Conservation (phyloP, 1,140 invertebrate genomes). For the Aricia agestis region DNA sequence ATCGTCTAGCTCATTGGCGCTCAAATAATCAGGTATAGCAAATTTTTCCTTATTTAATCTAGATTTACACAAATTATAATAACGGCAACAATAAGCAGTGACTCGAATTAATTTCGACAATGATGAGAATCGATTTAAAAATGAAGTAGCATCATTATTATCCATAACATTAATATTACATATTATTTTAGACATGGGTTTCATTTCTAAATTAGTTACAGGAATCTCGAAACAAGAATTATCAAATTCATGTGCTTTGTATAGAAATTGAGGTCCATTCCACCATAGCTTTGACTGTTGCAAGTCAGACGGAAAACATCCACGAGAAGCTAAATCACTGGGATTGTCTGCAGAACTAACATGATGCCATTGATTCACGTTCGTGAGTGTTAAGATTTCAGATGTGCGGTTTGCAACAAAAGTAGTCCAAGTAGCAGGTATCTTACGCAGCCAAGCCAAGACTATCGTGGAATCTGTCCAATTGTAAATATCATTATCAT, state of each 20-base stretch:
- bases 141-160: background rate
- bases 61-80: background rate
- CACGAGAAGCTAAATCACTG: conserved; percentile 23
- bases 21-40: background rate
- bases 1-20: background rate
- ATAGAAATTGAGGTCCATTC: conserved; percentile 21
- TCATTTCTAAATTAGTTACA: conserved; percentile 15
- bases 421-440: conserved; percentile 38
- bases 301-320: conserved; percentile 16
- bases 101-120: background rate
- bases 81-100: background rate
- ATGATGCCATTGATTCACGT: conserved; percentile 21
- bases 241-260: background rate
- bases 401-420: conserved; percentile 61
- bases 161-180: background rate
- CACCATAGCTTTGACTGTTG: conserved; percentile 21
- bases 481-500: conserved; percentile 34
- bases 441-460: conserved; percentile 45
- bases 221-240: background rate
- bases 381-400: conserved; percentile 43
- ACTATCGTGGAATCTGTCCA: conserved; percentile 63
- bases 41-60: background rate
- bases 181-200: background rate
- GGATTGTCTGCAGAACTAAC: conserved; percentile 19
- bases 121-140: background rate